A percentile compares a stretch with the other conserved stretches of the same genome.
Conservation (phyloP, 2,113 vertebrate species). For the Indicator maculatus region DNA sequence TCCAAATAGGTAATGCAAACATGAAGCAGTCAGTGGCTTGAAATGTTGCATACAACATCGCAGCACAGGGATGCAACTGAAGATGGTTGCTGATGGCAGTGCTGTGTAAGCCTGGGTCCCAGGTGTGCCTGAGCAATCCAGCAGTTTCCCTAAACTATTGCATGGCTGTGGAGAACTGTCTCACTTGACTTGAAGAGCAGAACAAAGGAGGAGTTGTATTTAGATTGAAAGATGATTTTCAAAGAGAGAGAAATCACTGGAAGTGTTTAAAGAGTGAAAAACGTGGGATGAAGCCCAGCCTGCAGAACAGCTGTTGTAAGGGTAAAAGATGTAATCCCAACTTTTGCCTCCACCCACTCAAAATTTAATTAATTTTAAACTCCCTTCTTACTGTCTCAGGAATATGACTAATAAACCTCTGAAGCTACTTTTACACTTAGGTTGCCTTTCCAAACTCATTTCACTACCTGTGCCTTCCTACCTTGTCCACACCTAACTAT, state of each 20-base stretch:
- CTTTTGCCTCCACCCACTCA: not conserved
- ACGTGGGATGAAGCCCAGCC: not conserved
- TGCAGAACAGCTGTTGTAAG: not conserved
- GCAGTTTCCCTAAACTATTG: constrained; percentile 10
- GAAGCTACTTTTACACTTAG: not conserved
- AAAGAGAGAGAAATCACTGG: not conserved
- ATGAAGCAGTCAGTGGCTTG: not conserved
- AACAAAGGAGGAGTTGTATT: not conserved
- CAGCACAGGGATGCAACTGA: not conserved
- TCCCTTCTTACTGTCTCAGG: not conserved
- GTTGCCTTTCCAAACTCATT: not conserved
- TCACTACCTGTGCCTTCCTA: not conserved
- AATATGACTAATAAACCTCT: not conserved
- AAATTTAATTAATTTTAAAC: not conserved
- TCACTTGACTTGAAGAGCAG: constrained; percentile 37
- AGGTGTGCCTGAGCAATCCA: not conserved
- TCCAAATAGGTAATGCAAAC: not conserved
- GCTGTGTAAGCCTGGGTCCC: not conserved
- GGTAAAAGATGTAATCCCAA: not conserved
- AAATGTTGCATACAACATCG: not conserved
- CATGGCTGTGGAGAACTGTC: constrained; percentile 82
- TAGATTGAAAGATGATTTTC: not conserved
- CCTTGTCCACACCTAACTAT: not conserved
- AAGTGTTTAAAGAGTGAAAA: not conserved
- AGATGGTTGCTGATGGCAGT: not conserved